Evolutionary conservation across 1,140 invertebrate species (phyloP), one percentile per base, ranked within the genome.

Genomic region (Bradysia coprophila): DNA sequence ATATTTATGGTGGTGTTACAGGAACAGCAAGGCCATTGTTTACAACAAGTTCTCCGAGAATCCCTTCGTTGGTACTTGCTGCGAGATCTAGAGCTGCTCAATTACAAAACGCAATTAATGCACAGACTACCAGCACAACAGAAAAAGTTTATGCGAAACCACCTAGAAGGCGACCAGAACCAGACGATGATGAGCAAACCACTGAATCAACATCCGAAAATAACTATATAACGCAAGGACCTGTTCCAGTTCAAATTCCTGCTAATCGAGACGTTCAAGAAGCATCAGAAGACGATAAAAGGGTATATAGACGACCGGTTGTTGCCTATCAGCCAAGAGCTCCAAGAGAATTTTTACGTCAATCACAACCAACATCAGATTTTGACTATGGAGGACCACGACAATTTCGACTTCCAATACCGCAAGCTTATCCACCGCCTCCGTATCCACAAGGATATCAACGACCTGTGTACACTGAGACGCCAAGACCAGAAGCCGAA

Each of bases 1-100:
- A 78, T 47, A 68, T 78, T 8, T 78, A 78, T 46, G 73, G 72
- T 23, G 69, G 72, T 40, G 60, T 65, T 21, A 52, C 53, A 11
- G 67, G 65, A 33, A 73, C 74, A 23, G 64, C 72, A 11, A 54
- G 74, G 33, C 74, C 75, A 13, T 55, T 78, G 11, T 78, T 78
- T 47, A 79, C 75, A 0, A 69, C 68, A 8, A 66, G 61, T 2
- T 56, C 64, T 18, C 56, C 67, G 1, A 51, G 62, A 22, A 47
- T 64, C 15, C 40, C 65, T 10, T 55, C 61, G 21, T 51, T 63
- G 22, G 45, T 61, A 0, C n/a, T 45, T 3, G 44, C 44, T 16
- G 42, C 53, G 2, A 45, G 42, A 15, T 38, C 51, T 0, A 46
- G 59, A 39, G 42, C 51, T 0, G 57, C 64, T 2, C 53, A 56